Evolutionary conservation across 92 coral and sea anemone species (phyloP), one percentile per base, ranked within the genome.

Genomic region (Paramuricea clavata): DNA sequence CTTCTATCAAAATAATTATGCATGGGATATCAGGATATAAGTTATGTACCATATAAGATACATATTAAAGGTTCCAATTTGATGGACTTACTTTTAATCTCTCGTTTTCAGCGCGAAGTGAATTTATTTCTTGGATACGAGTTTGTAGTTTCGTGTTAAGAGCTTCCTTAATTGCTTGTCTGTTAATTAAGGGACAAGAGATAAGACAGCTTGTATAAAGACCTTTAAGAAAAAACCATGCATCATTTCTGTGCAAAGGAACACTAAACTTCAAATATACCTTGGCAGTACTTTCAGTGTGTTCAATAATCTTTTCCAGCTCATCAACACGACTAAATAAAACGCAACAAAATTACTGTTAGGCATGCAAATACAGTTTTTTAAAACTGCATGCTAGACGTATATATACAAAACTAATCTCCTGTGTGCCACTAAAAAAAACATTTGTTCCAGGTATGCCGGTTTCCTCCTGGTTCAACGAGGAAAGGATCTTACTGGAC

Each of bases 71-170:
- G 9, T 12, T 30, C n/a, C n/a, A n/a, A n/a, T n/a, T n/a, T n/a
- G n/a, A n/a, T n/a, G 3, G 21, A 26, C n/a, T 11, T 83, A 97
- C 99, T 86, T 91, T 88, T 42, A 91, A 92, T 73, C 95, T 92
- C 67, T 97, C 99, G 65, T 97, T 97, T 32, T 97, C 99, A 21
- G 94, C 79, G 60, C 99, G 91, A 16, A 97, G 91, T 31, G 94
- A 41, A 84, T 92, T 92, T 41, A 97, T 88, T 75, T 97, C 99
- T 78, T 97, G 99, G 28, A 94, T 88, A 76, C 98, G 89, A n/a
- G 94, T 94, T 77, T 98, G 92, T 17, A 97, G 90, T 83, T 97
- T 97, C 28, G 95, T 85, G 43, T 92, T 86, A 26, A 97, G 91
- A 33, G 92, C 89, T 57, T 94, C 98, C 62, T 93, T 88, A 86